Conservation (phyloP, 2,888 invertebrate genomes). For the Hirtodrosophila histrioides region DNA sequence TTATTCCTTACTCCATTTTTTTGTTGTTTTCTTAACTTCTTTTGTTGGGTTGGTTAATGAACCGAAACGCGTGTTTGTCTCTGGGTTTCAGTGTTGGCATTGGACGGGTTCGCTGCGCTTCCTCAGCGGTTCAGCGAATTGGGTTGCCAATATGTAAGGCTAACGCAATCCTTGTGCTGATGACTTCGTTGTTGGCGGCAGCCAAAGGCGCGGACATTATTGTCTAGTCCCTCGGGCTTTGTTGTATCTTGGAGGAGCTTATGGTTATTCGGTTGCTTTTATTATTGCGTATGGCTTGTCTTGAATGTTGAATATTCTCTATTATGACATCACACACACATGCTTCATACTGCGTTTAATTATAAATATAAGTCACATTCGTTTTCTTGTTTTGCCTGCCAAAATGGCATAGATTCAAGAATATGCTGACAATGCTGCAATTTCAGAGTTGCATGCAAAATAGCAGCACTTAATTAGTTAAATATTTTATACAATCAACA, state of each 20-base stretch:
- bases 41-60: slow-evolving; percentile 77
- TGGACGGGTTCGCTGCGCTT: slow-evolving; percentile 59
- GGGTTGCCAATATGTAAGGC: slow-evolving; percentile 47
- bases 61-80: slow-evolving; percentile 75
- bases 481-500: too few species aligned
- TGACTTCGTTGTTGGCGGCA: slow-evolving; percentile 68
- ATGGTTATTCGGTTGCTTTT: slow-evolving; percentile 44
- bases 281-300: slow-evolving; percentile 53
- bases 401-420: neutral
- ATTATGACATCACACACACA: slow-evolving; percentile 16
- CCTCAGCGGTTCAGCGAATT: slow-evolving; percentile 42
- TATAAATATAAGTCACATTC: slow-evolving; percentile 30
- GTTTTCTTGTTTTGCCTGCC: neutral
- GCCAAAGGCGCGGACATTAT: slow-evolving; percentile 58
- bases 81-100: slow-evolving; percentile 45
- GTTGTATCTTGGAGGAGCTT: slow-evolving; percentile 21
- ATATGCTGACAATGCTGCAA: too few species aligned
- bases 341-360: slow-evolving; percentile 59
- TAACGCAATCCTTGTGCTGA: slow-evolving; percentile 74
- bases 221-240: slow-evolving; percentile 42
- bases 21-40: slow-evolving; percentile 31
- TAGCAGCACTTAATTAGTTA: too few species aligned
- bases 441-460: too few species aligned
- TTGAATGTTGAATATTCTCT: neutral
- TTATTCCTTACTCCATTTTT: neutral